These are phyloP conservation scores for Dastarcus helophoroides DNA, from an alignment of 2,888 invertebrate species.

Conservation along the genomic window DNA sequence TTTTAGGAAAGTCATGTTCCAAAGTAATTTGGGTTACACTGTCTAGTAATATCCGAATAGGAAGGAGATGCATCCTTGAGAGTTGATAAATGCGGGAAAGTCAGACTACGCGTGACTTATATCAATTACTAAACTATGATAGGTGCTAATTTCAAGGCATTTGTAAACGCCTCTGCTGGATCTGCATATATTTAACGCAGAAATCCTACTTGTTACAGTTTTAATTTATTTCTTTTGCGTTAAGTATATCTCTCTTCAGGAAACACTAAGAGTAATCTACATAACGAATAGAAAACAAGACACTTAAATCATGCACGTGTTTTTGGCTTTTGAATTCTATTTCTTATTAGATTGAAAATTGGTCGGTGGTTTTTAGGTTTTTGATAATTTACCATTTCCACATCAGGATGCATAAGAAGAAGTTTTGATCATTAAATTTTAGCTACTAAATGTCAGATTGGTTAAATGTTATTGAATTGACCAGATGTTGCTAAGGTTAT, in stretches of 20 bases:
- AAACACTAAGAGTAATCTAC: slow-evolving; percentile 18
- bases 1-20: too few relatives aligned
- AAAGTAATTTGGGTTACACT: slow-evolving; percentile 16
- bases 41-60: slow-evolving; percentile 19
- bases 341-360: too few relatives aligned
- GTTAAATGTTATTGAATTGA: too few relatives aligned
- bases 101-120: slow-evolving; percentile 20
- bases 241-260: slow-evolving; percentile 15
- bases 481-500: too few relatives aligned
- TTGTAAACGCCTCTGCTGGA: slow-evolving; percentile 17
- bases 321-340: too few relatives aligned
- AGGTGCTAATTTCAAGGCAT: slow-evolving; percentile 21
- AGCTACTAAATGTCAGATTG: too few relatives aligned
- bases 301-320: too few relatives aligned
- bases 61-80: slow-evolving; percentile 19
- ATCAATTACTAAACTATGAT: slow-evolving; percentile 19
- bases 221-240: slow-evolving; percentile 16
- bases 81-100: slow-evolving; percentile 18
- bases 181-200: slow-evolving; percentile 18
- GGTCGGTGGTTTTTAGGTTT: too few relatives aligned
- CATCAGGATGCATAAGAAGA: too few relatives aligned
- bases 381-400: too few relatives aligned
- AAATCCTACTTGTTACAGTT: slow-evolving; percentile 15
- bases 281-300: slow-evolving; percentile 17
- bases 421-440: too few relatives aligned